phyloP scores from a whole-genome alignment of 2,113 vertebrate genomes.

The Psittacula cyanocephala region DNA sequence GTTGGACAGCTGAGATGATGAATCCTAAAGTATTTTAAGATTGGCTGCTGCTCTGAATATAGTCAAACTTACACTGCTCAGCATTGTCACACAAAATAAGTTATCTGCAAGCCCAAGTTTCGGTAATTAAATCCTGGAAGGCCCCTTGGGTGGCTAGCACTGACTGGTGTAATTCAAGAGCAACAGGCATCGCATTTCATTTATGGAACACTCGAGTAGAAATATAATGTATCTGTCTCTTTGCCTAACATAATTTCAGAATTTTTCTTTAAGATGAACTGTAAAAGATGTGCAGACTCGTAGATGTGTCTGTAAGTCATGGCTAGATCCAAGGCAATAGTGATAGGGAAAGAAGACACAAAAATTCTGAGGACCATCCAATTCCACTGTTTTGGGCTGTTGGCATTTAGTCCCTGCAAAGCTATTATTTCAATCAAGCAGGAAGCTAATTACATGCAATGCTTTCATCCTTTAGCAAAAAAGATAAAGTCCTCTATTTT shows the following conservation, averaged over 20 bases:
- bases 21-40: constrained; percentile 67
- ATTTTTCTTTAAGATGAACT: background rate
- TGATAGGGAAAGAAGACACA: fast-evolving
- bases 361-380: background rate
- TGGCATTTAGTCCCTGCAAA: background rate
- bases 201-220: background rate
- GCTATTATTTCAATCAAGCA: background rate
- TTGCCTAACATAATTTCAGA: background rate
- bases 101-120: constrained; percentile 72
- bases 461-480: background rate
- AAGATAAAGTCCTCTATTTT: background rate
- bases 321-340: background rate
- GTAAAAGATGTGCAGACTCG: background rate
- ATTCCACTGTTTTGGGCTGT: background rate
- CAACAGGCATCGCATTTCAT: constrained; percentile 30
- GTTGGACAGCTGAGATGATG: constrained; percentile 69
- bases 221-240: background rate
- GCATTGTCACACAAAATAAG: constrained; percentile 65
- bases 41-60: constrained; percentile 62
- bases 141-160: constrained; percentile 73
- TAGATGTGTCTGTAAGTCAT: background rate
- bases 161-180: constrained; percentile 71
- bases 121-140: constrained; percentile 74
- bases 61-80: constrained; percentile 61
- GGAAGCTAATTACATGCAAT: background rate